Evolutionary conservation across 2,797 vertebrate species (phyloP).

Genomic region (Clarias fuscus): DNA sequence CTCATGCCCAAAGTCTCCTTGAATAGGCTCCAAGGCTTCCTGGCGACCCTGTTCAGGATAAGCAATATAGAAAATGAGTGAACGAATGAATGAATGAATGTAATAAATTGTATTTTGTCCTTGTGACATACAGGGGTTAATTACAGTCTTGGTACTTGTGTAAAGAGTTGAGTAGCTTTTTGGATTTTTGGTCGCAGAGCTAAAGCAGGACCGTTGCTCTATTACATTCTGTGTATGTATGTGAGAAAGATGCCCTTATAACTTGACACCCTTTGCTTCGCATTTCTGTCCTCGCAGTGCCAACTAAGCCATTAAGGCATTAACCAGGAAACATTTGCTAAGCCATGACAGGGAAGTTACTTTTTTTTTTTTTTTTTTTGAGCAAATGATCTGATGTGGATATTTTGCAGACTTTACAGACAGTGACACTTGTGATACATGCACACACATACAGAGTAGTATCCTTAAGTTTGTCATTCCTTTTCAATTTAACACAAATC

Average conservation of each 20-base stretch:
- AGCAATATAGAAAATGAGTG: too few relatives aligned
- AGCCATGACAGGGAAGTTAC: conserved; percentile 6
- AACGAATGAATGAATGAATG: too few relatives aligned
- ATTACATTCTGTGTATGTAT: neutral
- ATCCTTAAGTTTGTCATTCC: neutral
- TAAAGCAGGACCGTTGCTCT: neutral
- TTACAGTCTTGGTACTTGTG: neutral
- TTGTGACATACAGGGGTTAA: neutral
- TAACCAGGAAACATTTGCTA: conserved; percentile 53
- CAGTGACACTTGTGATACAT: neutral
- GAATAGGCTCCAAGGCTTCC: too few relatives aligned
- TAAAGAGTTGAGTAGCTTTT: neutral
- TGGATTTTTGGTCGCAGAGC: neutral
- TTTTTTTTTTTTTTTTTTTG: conserved; percentile 1
- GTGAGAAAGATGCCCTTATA: conserved; percentile 49
- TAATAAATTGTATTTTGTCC: too few relatives aligned
- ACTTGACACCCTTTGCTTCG: conserved; percentile 59
- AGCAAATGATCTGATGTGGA: conserved; percentile 22
- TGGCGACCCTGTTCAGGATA: too few relatives aligned
- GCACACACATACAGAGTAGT: neutral
- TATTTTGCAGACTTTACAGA: neutral
- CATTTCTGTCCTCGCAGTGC: conserved; percentile 55
- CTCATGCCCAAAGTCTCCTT: too few relatives aligned
- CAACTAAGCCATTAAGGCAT: conserved; percentile 68
- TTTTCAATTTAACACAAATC: neutral